Evolutionary conservation across 2,797 vertebrate genomes (phyloP).

Genomic region (Champsocephalus esox): DNA sequence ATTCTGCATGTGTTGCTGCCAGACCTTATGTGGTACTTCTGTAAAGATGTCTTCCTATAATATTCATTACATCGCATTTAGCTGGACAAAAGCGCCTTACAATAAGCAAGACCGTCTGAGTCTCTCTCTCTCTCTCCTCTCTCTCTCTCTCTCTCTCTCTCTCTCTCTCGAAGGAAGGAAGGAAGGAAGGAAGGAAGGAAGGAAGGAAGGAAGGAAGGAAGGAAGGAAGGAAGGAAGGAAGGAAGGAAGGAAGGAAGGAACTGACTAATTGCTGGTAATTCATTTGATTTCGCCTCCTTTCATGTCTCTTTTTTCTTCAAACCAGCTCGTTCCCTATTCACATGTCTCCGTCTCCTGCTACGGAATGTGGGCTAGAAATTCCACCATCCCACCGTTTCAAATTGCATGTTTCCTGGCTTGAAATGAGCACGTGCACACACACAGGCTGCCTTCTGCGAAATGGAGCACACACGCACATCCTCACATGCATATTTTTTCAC

Average conservation of each 20-base stretch:
- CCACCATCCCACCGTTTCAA: slow-evolving; percentile 80
- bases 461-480: slow-evolving; percentile 3
- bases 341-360: slow-evolving; percentile 76
- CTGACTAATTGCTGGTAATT: slow-evolving; percentile 6
- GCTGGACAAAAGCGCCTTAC: no score
- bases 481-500: slow-evolving; percentile 34
- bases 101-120: no score
- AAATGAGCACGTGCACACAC: slow-evolving; percentile 37
- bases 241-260: not conserved
- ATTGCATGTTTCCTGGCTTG: slow-evolving; percentile 80
- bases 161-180: no score
- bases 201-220: no score
- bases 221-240: no score
- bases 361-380: slow-evolving; percentile 80
- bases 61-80: no score
- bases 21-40: no score
- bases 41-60: no score
- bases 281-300: slow-evolving; percentile 16
- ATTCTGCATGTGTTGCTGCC: no score
- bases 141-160: no score
- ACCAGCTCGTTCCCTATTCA: slow-evolving; percentile 55
- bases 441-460: slow-evolving; percentile 10
- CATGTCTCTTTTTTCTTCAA: slow-evolving; percentile 24
- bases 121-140: not conserved
- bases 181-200: no score